Percentiles rank a stretch among this genome's conserved stretches.
Conservation (phyloP, 2,113 vertebrate genomes). For the Picathartes gymnocephalus region DNA sequence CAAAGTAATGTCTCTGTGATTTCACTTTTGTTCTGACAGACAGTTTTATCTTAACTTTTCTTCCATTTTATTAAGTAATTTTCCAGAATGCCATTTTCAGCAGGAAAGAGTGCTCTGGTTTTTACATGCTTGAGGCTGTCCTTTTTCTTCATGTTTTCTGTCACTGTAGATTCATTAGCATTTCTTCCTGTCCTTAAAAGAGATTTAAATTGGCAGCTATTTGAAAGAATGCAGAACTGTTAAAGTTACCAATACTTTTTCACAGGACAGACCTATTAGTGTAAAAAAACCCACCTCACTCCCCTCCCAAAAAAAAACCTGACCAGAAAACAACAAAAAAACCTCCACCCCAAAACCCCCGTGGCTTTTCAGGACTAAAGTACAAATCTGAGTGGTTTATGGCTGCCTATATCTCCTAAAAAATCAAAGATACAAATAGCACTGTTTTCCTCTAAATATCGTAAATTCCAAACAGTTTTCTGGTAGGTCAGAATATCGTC, state of each 20-base stretch:
- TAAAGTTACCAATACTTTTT: neutral
- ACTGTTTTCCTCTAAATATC: neutral
- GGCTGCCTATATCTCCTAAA: neutral
- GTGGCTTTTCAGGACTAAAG: neutral
- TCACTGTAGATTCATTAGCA: neutral
- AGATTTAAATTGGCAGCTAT: neutral
- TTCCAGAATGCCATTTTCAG: neutral
- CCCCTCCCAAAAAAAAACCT: neutral
- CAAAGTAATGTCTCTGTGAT: neutral
- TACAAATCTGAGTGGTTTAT: neutral
- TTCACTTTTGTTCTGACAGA: neutral
- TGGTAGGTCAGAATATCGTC: neutral
- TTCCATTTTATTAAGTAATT: neutral
- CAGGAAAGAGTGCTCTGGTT: neutral
- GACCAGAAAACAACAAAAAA: neutral
- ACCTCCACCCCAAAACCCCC: fast-evolving
- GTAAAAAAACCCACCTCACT: neutral
- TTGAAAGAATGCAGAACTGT: neutral
- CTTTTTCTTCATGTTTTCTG: neutral
- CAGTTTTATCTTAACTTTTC: neutral
- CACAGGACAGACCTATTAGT: neutral
- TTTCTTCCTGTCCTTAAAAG: conserved; percentile 1
- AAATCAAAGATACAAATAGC: neutral
- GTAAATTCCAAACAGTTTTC: neutral
- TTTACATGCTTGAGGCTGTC: neutral